Evolutionary conservation across 2,797 vertebrate genomes (phyloP), one percentile per base, ranked within the genome.

Genomic region (Paedocypris micromegethes): DNA sequence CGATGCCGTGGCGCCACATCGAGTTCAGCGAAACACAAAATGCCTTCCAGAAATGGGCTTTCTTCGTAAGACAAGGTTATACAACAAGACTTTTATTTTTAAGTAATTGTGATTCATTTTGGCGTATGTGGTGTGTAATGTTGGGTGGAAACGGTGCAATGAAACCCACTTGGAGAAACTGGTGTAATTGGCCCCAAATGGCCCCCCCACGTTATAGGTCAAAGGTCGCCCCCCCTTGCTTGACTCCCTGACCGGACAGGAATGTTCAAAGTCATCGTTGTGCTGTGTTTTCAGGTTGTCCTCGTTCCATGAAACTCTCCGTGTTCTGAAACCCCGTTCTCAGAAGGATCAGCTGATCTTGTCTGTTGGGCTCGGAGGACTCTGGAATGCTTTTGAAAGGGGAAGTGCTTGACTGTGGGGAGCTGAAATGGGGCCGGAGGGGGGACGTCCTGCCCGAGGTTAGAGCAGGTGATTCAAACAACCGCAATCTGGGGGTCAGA

Each of bases 391-490:
- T 72, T 69, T 62, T 58, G 76, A 74, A 23, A 51, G 58, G 68
- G 67, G 65, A 77, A 68, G 76, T 65, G 73, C 48, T 62, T 78
- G 75, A 63, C 1, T 60, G 67, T 56, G 45, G 56, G 72, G 66
- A 78, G 61, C 58, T 69, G 70, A 54, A 60, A 41, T 51, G 47
- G 58, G 58, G 48, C 55, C 41, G 9, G 65, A 50, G 73, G 47
- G 40, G 40, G 9, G 3, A 60, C 8, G 23, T 3, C 43, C 46
- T 64, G 43, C 50, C 3, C 45, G 7, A 64, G 43, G 37, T 59
- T 53, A 43, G 4, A 47, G 39, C 9, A 1, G 52, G 8, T 62
- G 3, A 9, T 69, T 69, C 55, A 75, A 64, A 46, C 9, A 9
- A 64, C 39, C 65, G 72, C 52, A 51, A 42, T 42, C 55, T 50